These are phyloP conservation scores for Chymomyza caudatula DNA, from an alignment of 2,888 invertebrate species.

Conservation along the genomic window DNA sequence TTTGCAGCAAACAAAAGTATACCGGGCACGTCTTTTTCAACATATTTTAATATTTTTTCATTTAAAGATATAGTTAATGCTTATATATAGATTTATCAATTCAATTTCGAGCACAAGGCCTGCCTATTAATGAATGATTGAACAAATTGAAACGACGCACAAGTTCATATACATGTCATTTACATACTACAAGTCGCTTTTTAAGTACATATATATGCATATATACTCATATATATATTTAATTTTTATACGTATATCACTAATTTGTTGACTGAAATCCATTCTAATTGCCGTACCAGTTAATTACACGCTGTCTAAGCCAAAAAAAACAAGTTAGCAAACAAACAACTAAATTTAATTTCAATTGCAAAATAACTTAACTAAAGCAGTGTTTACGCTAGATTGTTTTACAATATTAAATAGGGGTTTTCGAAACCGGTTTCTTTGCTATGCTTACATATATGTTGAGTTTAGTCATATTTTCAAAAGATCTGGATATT, in stretches of 20 bases:
- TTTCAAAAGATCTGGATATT: conserved; percentile 10
- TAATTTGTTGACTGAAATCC: conserved; percentile 24
- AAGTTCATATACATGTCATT: background rate
- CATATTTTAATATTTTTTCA: background rate
- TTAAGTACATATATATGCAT: background rate
- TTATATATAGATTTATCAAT: conserved; percentile 46
- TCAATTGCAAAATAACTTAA: background rate
- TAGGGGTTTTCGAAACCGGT: background rate
- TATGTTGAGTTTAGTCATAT: background rate
- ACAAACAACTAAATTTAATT: background rate
- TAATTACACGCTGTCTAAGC: conserved; percentile 68
- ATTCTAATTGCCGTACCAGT: conserved; percentile 12
- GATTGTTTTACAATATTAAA: background rate
- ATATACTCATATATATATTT: conserved; percentile 2
- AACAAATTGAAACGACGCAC: conserved; percentile 27
- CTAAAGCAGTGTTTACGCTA: background rate
- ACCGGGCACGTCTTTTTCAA: background rate
- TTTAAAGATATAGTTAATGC: background rate
- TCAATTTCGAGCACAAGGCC: conserved; percentile 65
- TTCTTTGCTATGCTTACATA: no score
- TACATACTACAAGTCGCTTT: conserved; percentile 3
- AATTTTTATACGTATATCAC: conserved; percentile 23
- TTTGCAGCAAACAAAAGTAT: no score
- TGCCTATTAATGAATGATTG: conserved; percentile 35
- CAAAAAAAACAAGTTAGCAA: conserved; percentile 51